Evolutionary conservation across 1,140 invertebrate species (phyloP).

Genomic region (Limonius californicus): DNA sequence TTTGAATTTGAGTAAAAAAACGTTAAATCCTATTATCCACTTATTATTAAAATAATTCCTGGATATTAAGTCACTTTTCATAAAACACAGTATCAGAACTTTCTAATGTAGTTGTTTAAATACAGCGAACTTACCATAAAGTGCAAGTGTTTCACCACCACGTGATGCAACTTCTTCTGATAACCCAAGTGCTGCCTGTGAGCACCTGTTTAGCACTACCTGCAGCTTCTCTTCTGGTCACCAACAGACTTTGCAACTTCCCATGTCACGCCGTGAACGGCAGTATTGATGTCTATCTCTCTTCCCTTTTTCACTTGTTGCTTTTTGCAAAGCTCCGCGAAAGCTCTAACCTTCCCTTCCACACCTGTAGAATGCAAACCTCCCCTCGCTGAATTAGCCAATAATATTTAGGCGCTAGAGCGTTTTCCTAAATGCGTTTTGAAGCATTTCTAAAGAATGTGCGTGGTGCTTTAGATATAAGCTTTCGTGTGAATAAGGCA

Average conservation of each 20-base stretch:
- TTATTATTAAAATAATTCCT: no score
- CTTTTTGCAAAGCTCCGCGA: constrained; percentile 2
- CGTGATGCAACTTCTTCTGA: neutral
- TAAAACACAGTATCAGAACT: no score
- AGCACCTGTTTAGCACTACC: constrained; percentile 6
- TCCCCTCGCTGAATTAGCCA: neutral
- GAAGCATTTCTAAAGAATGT: neutral
- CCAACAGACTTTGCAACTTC: constrained; percentile 13
- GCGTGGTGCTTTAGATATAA: neutral
- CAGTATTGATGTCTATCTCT: constrained; percentile 13
- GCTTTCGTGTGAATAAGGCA: no score
- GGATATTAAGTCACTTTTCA: no score
- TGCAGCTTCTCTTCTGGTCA: constrained; percentile 10
- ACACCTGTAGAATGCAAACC: constrained; percentile 12
- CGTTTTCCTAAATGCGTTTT: neutral
- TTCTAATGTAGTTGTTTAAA: no score
- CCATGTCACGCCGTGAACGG: constrained; percentile 5
- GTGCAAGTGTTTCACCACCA: neutral
- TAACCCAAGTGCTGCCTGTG: neutral
- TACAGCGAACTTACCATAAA: constrained; percentile 1
- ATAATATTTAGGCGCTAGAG: constrained; percentile 2
- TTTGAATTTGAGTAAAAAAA: no score
- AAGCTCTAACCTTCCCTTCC: constrained; percentile 11
- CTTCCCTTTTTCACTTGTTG: constrained; percentile 5
- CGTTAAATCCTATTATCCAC: no score